Evolutionary conservation across 2,888 invertebrate species (phyloP).

Genomic region (Odontomyia ornata): DNA sequence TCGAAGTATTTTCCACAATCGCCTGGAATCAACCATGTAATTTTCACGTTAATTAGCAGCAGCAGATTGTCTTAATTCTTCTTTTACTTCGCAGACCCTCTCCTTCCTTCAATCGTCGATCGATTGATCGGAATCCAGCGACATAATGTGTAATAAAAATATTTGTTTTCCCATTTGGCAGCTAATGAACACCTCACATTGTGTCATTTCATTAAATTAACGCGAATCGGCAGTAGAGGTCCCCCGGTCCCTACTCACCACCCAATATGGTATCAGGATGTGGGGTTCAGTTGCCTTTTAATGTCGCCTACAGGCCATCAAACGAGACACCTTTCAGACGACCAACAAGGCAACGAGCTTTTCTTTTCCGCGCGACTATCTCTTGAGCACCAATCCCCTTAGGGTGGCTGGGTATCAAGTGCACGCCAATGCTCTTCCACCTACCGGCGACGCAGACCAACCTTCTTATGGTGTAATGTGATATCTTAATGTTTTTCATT

Average conservation of each 20-base stretch:
- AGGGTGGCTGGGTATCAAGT: constrained; percentile 14
- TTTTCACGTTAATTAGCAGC: background rate
- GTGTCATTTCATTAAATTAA: background rate
- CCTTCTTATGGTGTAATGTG: background rate
- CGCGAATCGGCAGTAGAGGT: background rate
- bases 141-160: no score
- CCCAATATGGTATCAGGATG: background rate
- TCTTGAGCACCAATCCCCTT: background rate
- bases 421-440: constrained; percentile 1
- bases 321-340: constrained; percentile 25
- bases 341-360: background rate
- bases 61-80: background rate
- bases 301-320: background rate
- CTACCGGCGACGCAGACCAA: background rate
- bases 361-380: background rate
- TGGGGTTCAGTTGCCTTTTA: constrained; percentile 18
- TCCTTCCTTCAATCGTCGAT: background rate
- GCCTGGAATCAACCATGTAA: background rate
- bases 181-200: background rate
- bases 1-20: background rate
- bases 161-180: constrained; percentile 4
- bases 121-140: background rate
- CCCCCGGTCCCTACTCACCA: background rate
- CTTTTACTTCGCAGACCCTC: no score
- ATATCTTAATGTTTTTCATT: constrained; percentile 9